Conservation (phyloP, 2,113 vertebrate species). For the Syngnathus typhle region DNA sequence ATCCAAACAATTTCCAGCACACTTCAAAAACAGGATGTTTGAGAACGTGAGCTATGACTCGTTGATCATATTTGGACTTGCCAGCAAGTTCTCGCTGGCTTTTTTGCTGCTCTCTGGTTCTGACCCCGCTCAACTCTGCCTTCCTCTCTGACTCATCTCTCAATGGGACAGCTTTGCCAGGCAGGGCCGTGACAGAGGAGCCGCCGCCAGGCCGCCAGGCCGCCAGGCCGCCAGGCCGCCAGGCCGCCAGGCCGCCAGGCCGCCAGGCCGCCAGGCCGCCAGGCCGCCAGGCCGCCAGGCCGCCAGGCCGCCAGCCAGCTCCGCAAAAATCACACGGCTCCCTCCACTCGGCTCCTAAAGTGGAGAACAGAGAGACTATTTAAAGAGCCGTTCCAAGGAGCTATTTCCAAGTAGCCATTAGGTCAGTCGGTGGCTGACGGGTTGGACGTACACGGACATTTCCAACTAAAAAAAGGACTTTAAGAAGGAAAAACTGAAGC, state of each 20-base stretch:
- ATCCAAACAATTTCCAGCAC: slow-evolving; percentile 27
- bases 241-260: no score
- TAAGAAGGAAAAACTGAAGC: neutral
- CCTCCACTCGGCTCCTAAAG: slow-evolving; percentile 22
- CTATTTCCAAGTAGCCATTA: slow-evolving; percentile 16
- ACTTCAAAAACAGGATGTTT: slow-evolving; percentile 27
- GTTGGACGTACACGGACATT: slow-evolving; percentile 1
- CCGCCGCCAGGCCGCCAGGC: no score
- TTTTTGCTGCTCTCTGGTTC: slow-evolving; percentile 18
- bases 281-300: no score
- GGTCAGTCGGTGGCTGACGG: slow-evolving; percentile 7
- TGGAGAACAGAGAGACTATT: slow-evolving; percentile 16
- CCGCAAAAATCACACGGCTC: slow-evolving; percentile 15
- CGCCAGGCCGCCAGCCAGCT: slow-evolving; percentile 19
- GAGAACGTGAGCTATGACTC: slow-evolving; percentile 11
- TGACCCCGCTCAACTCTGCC: slow-evolving; percentile 26
- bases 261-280: no score
- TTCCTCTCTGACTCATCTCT: slow-evolving; percentile 37
- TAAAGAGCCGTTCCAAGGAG: neutral
- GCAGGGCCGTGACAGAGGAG: slow-evolving; percentile 24
- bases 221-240: no score
- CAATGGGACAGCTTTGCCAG: slow-evolving; percentile 16
- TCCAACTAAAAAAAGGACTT: slow-evolving; percentile 12
- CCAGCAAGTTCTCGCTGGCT: slow-evolving; percentile 15
- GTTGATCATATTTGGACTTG: slow-evolving; percentile 26